These are phyloP conservation scores for Diplodus sargus DNA, from an alignment of 2,797 vertebrate species.

Conservation along the genomic window DNA sequence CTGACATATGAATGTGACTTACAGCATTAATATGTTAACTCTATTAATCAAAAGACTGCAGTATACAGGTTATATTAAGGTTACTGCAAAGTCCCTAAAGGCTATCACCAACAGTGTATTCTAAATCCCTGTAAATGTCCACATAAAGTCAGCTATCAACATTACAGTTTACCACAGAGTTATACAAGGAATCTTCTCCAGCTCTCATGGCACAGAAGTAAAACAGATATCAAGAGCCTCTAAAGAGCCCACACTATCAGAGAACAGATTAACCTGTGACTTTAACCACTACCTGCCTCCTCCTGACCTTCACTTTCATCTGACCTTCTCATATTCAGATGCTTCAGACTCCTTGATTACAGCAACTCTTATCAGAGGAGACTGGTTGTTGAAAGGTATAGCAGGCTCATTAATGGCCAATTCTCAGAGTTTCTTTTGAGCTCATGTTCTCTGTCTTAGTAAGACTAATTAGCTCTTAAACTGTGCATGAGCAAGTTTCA, in stretches of 20 bases:
- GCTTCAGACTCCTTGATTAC: slow-evolving; percentile 48
- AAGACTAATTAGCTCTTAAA: slow-evolving; percentile 60
- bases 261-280: slow-evolving; percentile 55
- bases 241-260: slow-evolving; percentile 12
- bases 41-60: neutral
- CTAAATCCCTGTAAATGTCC: neutral
- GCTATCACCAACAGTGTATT: neutral
- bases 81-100: neutral
- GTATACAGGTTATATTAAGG: neutral
- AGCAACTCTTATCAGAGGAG: slow-evolving; percentile 39
- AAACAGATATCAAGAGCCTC: slow-evolving; percentile 2
- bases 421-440: slow-evolving; percentile 27
- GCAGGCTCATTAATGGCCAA: slow-evolving; percentile 28
- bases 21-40: neutral
- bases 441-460: slow-evolving; percentile 46
- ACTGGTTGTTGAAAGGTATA: slow-evolving; percentile 7
- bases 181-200: neutral
- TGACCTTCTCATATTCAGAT: slow-evolving; percentile 24
- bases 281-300: slow-evolving; percentile 37
- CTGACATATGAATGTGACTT: neutral
- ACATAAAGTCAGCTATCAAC: neutral
- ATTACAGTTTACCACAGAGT: neutral
- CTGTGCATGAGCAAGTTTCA: slow-evolving; percentile 37
- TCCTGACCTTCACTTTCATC: slow-evolving; percentile 44
- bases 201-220: neutral